A percentile compares a stretch with the other conserved stretches of the same genome.
These are phyloP conservation scores for Panulirus ornatus DNA, from an alignment of 1,140 invertebrate species.

Conservation along the genomic window DNA sequence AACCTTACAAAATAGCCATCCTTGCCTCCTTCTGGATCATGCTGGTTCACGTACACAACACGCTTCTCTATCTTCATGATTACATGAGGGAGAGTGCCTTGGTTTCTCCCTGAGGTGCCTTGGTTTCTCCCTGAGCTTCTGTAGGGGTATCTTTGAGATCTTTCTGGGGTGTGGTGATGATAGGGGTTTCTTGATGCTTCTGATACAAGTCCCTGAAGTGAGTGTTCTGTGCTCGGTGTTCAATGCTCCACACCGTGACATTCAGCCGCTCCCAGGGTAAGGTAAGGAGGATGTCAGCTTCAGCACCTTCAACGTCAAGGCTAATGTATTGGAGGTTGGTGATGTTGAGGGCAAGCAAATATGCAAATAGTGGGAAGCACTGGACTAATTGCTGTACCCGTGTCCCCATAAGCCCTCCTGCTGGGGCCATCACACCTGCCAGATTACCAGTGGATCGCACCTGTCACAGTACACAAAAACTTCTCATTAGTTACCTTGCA, in stretches of 20 bases:
- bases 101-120: not conserved
- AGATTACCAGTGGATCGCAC: conserved; percentile 59
- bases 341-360: conserved; percentile 76
- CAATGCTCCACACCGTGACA: conserved; percentile 66
- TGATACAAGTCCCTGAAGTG: conserved; percentile 28
- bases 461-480: conserved; percentile 5
- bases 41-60: conserved; percentile 40
- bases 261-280: conserved; percentile 77
- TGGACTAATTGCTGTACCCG: conserved; percentile 71
- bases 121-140: not conserved
- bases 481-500: too few relatives aligned
- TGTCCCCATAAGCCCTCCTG: conserved; percentile 37
- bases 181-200: not conserved
- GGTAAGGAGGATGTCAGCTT: conserved; percentile 76
- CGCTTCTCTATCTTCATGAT: not conserved
- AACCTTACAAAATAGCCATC: conserved; percentile 52
- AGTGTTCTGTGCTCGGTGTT: not conserved
- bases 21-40: conserved; percentile 40
- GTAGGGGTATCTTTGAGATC: not conserved
- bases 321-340: conserved; percentile 77
- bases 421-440: conserved; percentile 19
- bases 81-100: not conserved
- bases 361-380: conserved; percentile 77
- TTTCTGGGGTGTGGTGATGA: not conserved
- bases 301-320: conserved; percentile 78